These are phyloP conservation scores for Damaliscus lunatus DNA, from an alignment of 2,113 vertebrate genomes.

Conservation along the genomic window DNA sequence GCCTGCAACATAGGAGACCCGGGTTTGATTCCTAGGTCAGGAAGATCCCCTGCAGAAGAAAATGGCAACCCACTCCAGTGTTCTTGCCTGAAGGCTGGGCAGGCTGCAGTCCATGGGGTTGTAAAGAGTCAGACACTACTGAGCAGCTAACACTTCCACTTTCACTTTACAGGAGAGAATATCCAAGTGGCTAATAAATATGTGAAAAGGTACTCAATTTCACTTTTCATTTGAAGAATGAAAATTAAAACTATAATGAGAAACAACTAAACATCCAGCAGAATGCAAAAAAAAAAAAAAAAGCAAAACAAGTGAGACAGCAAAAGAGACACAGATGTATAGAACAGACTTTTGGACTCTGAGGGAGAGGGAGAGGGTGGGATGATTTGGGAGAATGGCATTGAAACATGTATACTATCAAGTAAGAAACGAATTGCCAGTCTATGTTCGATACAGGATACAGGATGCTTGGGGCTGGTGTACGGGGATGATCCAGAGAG, in stretches of 20 bases:
- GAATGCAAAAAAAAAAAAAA: not conserved
- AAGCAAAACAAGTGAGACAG: not conserved
- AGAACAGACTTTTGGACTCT: too few species aligned
- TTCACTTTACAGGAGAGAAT: not conserved
- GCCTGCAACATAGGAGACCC: not conserved
- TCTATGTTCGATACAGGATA: too few species aligned
- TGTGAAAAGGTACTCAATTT: not conserved
- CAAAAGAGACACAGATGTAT: too few species aligned
- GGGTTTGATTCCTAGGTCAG: not conserved
- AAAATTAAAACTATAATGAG: not conserved
- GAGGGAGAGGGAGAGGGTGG: too few species aligned
- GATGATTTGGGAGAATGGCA: too few species aligned
- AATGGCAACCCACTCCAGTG: not conserved
- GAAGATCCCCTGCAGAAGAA: not conserved
- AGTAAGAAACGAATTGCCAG: too few species aligned
- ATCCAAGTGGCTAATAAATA: not conserved
- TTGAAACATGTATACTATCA: too few species aligned
- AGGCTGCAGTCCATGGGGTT: not conserved
- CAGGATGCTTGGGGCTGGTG: too few species aligned
- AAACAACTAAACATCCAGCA: not conserved
- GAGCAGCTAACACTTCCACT: not conserved
- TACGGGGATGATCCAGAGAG: too few species aligned
- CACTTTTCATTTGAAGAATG: not conserved
- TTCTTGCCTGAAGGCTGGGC: not conserved
- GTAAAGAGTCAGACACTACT: rapidly evolving